Evolutionary conservation across 2,113 vertebrate genomes (phyloP).

Genomic region (Balaeniceps rex): DNA sequence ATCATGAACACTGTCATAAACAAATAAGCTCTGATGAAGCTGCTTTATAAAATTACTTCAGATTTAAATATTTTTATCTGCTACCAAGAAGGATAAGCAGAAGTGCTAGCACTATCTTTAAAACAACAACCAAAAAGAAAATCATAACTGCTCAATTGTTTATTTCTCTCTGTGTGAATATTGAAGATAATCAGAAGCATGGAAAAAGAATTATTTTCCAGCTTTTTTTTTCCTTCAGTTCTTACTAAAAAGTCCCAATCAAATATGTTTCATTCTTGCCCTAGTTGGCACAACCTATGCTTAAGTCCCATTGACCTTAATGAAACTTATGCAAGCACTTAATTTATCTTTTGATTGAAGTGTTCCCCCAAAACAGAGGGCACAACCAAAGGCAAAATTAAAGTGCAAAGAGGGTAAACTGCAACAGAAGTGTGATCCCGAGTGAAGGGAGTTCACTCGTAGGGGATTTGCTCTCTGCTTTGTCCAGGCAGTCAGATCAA

Average conservation of each 20-base stretch:
- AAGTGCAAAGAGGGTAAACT: not conserved
- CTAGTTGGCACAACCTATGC: not conserved
- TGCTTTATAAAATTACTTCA: constrained; percentile 49
- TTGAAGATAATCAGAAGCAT: not conserved
- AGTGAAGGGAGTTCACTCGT: not conserved
- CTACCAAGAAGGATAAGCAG: not conserved
- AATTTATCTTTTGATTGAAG: not conserved
- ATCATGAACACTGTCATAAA: constrained; percentile 50
- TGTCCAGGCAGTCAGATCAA: not conserved
- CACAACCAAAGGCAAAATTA: not conserved
- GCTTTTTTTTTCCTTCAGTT: not conserved
- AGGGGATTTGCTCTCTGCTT: not conserved
- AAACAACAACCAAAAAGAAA: not conserved
- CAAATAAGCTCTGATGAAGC: constrained; percentile 52
- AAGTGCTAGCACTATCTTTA: constrained; percentile 1
- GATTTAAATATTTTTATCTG: constrained; percentile 46
- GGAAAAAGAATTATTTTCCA: not conserved
- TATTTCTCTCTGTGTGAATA: not conserved
- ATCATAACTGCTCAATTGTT: not conserved
- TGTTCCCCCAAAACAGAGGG: not conserved
- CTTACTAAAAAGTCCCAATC: not conserved
- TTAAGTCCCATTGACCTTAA: not conserved
- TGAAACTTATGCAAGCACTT: not conserved
- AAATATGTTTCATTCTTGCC: not conserved
- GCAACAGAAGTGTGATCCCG: not conserved